Base-by-base conservation (phyloP, 2,888 invertebrate genomes). In the Cabera pusaria region DNA sequence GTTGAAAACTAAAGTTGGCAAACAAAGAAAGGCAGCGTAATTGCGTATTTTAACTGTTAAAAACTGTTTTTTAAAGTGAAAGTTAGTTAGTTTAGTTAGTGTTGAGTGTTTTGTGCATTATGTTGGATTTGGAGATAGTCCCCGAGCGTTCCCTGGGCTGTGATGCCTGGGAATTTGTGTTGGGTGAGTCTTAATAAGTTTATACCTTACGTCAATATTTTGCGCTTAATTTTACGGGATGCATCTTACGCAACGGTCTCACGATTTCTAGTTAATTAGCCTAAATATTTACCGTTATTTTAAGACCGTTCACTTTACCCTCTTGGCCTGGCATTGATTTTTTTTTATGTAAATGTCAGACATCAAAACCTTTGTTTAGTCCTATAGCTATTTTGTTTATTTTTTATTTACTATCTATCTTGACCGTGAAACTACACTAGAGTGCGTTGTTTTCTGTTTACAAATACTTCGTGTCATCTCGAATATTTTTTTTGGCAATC, bases 101-200 rank as follows among this genome's bases (percentile, higher is more conserved):
- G 96, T 89, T 92, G 96, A 83, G 98, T 79, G 82, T 73, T 61
- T 70, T 69, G 74, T 72, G 69, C 81, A 91, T 72, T 84, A 98
- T 98, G 98, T 92, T 98, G 90, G 97, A 98, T 89, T 93, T 98
- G 80, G 98, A 98, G 92, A 96, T 98, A 71, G 93, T 97, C 79
- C 98, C 98, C 64, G 98, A 98, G 90, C 93, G 96, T 72, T 97
- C 97, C 69, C 92, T 98, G 76, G 97, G 98, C 88, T 97, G 97
- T 86, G 98, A 98, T 89, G 95, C 97, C 91, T 98, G 98, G 98
- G 98, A 98, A 91, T 98, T 98, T 90, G 93, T 97, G 82, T 90
- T 97, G 90, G 97, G 97, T 96, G 90, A 36, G 5, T 56, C 63
- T 56, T 56, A 59, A 54, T 74, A 67, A 80, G 80, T 82, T 82